A percentile compares a stretch with the other conserved stretches of the same genome.
Conservation (phyloP, 2,888 invertebrate genomes). For the Phoronis australis region DNA sequence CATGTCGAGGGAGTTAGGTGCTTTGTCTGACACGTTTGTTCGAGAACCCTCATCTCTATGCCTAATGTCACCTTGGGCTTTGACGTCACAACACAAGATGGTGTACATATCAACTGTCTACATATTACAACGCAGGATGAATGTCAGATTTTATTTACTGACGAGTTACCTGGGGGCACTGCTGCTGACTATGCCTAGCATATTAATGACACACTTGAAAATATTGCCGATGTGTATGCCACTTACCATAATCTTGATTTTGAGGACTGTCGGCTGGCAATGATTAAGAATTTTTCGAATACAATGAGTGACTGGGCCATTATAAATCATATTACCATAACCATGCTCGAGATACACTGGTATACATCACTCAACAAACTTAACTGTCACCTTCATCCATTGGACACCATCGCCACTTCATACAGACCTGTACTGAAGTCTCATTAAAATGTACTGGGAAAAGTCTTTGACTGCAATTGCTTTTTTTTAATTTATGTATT, state of each 20-base stretch:
- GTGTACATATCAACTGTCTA: constrained; percentile 12
- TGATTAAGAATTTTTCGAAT: constrained; percentile 11
- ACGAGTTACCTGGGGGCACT: constrained; percentile 13
- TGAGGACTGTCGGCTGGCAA: neutral
- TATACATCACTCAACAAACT: constrained; percentile 10
- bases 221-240: constrained; percentile 3
- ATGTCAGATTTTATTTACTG: constrained; percentile 7
- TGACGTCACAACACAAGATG: constrained; percentile 14
- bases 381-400: constrained; percentile 13
- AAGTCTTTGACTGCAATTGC: constrained; percentile 13
- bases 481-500: too few relatives aligned
- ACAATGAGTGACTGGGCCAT: constrained; percentile 13
- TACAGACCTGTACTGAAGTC: constrained; percentile 4
- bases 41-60: constrained; percentile 5
- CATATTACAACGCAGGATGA: constrained; percentile 10
- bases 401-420: constrained; percentile 8
- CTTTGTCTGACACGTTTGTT: constrained; percentile 6
- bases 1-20: constrained; percentile 9
- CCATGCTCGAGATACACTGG: constrained; percentile 3
- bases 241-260: constrained; percentile 5
- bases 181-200: constrained; percentile 12
- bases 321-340: constrained; percentile 10
- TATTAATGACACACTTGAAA: constrained; percentile 8
- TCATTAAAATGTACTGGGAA: constrained; percentile 3
- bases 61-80: constrained; percentile 12